Percentiles rank a stretch among this genome's conserved stretches.
Evolutionary conservation across 2,888 invertebrate genomes (phyloP).

Genomic region (Coleophora deauratella): DNA sequence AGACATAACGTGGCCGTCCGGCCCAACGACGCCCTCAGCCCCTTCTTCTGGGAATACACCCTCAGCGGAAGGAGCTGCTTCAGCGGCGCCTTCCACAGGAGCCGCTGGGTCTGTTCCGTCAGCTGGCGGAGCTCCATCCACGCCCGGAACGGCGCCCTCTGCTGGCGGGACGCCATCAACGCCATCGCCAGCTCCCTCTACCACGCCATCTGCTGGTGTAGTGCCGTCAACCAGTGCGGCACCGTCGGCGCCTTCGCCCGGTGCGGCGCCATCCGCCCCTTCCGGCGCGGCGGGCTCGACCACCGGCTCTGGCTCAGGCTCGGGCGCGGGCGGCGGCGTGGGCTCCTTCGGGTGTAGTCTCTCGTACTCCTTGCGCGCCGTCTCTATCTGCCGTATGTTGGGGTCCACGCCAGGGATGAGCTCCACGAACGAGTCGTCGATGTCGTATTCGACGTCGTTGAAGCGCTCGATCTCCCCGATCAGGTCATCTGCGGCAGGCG

Average conservation of each 20-base stretch:
- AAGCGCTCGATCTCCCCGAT: constrained; percentile 92
- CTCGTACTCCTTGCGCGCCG: constrained; percentile 41
- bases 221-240: constrained; percentile 12
- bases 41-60: too few relatives aligned
- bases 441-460: constrained; percentile 93
- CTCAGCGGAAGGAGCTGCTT: constrained; percentile 11
- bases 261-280: constrained; percentile 21
- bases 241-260: constrained; percentile 16
- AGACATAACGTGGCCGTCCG: too few relatives aligned
- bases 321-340: constrained; percentile 16
- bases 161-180: constrained; percentile 25
- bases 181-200: constrained; percentile 9
- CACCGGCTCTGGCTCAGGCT: constrained; percentile 24
- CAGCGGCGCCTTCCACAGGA: constrained; percentile 24
- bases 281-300: constrained; percentile 24
- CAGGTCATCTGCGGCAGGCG: constrained; percentile 82
- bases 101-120: constrained; percentile 34
- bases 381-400: constrained; percentile 43
- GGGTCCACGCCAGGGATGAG: constrained; percentile 76
- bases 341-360: constrained; percentile 18
- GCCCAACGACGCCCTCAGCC: too few relatives aligned
- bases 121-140: constrained; percentile 27
- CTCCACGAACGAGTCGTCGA: constrained; percentile 95
- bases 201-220: constrained; percentile 9
- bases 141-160: constrained; percentile 33